Evolutionary conservation across 2,113 vertebrate species (phyloP).

Genomic region (Clupea harengus): DNA sequence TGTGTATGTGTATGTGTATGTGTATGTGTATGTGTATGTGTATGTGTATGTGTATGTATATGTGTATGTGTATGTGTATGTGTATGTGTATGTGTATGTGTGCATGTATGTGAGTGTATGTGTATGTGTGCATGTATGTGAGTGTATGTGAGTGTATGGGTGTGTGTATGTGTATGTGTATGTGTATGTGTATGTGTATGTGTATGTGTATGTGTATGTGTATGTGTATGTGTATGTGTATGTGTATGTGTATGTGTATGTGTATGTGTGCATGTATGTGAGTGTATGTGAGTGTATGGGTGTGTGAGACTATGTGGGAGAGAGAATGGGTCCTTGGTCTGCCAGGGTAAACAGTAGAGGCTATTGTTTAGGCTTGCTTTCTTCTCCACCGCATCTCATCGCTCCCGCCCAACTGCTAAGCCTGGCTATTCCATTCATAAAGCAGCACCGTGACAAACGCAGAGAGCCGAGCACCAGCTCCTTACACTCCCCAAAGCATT

Average conservation of each 20-base stretch:
- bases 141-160: neutral
- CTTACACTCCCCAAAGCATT: neutral
- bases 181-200: neutral
- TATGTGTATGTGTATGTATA: neutral
- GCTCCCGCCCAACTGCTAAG: neutral
- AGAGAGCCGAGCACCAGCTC: neutral
- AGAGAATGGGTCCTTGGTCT: neutral
- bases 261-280: neutral
- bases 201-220: neutral
- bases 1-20: neutral
- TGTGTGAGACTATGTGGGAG: neutral
- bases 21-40: neutral
- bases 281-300: neutral
- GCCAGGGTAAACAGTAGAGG: slow-evolving; percentile 1
- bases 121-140: too few species aligned
- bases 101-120: neutral
- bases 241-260: neutral
- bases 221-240: neutral
- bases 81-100: slow-evolving; percentile 18
- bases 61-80: neutral
- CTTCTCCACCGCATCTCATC: neutral
- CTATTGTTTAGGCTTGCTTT: neutral
- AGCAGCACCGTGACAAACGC: neutral
- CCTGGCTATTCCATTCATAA: neutral
- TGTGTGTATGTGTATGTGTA: too few species aligned